Evolutionary conservation across 2,113 vertebrate species (phyloP).

Genomic region (Brachirus orientalis): DNA sequence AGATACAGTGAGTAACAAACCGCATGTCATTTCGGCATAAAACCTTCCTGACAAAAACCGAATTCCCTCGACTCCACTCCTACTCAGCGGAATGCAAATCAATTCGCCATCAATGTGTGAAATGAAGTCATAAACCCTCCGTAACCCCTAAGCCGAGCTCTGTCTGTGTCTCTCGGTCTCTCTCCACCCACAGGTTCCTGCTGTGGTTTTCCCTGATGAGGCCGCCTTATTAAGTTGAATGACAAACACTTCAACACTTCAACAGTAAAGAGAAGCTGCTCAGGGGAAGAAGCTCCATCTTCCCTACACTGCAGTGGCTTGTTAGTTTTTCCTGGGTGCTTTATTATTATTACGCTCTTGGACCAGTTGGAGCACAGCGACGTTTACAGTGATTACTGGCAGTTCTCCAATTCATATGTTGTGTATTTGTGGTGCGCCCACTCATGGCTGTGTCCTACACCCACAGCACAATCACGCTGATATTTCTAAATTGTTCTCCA

Average conservation of each 20-base stretch:
- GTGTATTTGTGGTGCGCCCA: background rate
- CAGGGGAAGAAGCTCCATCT: conserved; percentile 28
- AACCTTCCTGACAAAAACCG: conserved; percentile 9
- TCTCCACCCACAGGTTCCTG: conserved; percentile 47
- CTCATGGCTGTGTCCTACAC: background rate
- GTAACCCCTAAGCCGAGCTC: conserved; percentile 26
- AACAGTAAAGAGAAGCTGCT: conserved; percentile 54
- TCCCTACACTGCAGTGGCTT: conserved; percentile 52
- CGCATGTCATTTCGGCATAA: background rate
- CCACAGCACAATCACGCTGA: background rate
- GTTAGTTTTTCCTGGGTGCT: conserved; percentile 50
- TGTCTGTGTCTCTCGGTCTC: background rate
- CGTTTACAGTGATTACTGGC: background rate
- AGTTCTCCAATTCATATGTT: background rate
- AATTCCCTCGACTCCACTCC: conserved; percentile 37
- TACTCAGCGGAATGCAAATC: conserved; percentile 34
- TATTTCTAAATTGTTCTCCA: background rate
- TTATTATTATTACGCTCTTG: conserved; percentile 28
- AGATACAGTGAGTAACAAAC: background rate
- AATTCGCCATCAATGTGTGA: conserved; percentile 24
- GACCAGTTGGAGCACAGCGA: conserved; percentile 2
- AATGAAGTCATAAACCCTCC: conserved; percentile 49
- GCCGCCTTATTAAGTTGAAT: conserved; percentile 67
- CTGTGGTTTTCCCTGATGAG: conserved; percentile 55
- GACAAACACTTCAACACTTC: conserved; percentile 64